Evolutionary conservation across 1,140 invertebrate species (phyloP).

Genomic region (Diuraphis noxia): DNA sequence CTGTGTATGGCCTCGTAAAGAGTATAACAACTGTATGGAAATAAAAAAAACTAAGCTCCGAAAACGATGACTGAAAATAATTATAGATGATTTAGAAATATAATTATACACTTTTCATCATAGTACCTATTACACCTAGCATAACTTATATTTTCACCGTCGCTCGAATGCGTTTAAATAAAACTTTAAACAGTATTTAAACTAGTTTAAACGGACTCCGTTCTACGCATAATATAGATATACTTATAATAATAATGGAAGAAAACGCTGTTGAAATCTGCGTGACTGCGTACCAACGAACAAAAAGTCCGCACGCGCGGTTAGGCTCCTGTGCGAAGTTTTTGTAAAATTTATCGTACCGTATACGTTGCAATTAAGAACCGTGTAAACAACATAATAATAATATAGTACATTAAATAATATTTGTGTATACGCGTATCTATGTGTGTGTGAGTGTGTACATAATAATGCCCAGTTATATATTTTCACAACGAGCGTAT

Average conservation of each 20-base stretch:
- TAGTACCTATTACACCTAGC: too few relatives aligned
- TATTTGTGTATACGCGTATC: not conserved
- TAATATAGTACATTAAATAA: not conserved
- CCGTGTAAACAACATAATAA: not conserved
- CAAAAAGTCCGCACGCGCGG: not conserved
- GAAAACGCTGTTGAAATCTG: conserved; percentile 6
- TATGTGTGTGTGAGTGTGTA: not conserved
- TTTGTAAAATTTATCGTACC: not conserved
- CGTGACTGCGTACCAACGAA: not conserved
- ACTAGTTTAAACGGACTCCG: not conserved
- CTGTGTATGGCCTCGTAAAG: not conserved
- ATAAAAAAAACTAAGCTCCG: not conserved
- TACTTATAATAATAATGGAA: not conserved
- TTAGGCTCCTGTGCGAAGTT: not conserved
- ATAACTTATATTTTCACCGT: not conserved
- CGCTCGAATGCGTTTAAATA: not conserved
- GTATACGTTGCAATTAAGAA: conserved; percentile 9
- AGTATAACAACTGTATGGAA: not conserved
- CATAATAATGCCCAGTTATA: not conserved
- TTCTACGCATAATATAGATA: not conserved
- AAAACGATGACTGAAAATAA: not conserved
- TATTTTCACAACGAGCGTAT: conserved; percentile 2
- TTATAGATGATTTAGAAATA: not conserved
- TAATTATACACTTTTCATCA: not conserved
- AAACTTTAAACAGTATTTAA: not conserved